Base-by-base conservation (phyloP, 2,113 vertebrate genomes). In the Saimiri boliviensis region DNA sequence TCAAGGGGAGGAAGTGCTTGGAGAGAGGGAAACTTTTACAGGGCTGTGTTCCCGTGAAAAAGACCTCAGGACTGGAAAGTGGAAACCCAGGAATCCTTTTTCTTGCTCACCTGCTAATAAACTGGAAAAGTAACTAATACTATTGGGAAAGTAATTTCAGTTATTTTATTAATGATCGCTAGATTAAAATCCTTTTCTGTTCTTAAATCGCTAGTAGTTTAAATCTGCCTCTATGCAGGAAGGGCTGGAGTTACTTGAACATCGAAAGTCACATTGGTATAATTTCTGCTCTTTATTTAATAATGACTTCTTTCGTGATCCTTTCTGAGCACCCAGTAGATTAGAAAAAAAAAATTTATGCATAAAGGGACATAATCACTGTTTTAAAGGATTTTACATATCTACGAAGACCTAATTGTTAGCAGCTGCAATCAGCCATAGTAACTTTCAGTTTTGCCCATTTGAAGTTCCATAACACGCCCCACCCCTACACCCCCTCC, bases 351-450 rank as follows among this genome's bases (percentile, higher is more conserved):
- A 0, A n/a, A n/a, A n/a, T 49, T 77, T 74, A 91, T 70, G 49
- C 27, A 71, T 45, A 56, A 85, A 73, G 54, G 54, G 9, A 82
- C 3, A 80, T 47, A 84, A 23, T 91, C 37, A 79, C 20, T 49
- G 27, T 87, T 74, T 93, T 40, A 80, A 95, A 86, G 42, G 12
- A 49, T 91, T 95, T 96, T 86, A 83, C 30, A 6, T 37, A 54
- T 93, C 54, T 89, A 32, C 80, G 56, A 74, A 97, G 76, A 54
- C 17, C 56, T 49, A 92, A 14, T 68, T 70, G 83, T 73, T 95
- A 63, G n/a, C 5, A 85, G 52, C 25, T 92, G 60, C 37, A 32
- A 9, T 54, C 35, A 88, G 25, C 47, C 47, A 25, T 2, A 32
- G 17, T 17, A 92, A 92, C 25, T 70, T 92, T 88, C 0, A 0